Evolutionary conservation across 2,797 vertebrate species (phyloP), one percentile per base, ranked within the genome.

Genomic region (Chaetodon trifasciatus): DNA sequence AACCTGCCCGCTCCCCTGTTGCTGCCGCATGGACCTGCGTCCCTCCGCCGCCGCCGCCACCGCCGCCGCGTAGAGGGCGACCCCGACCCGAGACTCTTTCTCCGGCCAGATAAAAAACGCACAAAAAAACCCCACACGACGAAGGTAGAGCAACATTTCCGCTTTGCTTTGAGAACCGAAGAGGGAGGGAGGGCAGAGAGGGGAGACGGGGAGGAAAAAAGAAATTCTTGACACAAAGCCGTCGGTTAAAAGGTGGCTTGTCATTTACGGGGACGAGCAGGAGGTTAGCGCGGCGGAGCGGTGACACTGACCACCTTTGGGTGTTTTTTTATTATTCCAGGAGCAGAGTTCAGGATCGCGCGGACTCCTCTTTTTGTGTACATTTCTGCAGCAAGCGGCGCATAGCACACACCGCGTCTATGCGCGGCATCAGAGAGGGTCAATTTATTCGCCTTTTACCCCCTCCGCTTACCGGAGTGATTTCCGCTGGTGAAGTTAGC

Each of bases 171-270:
- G 91, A 89, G 87, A 87, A 88, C 86, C 88, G 87, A 66, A 67
- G 63, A 39, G 82, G 75, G 86, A 82, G 81, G 77, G 80, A 70
- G 78, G 65, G 81, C 67, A 67, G 78, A 32, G 62, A 71, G 12
- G 35, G 66, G 69, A 76, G 53, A 69, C 23, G 37, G 71, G 58
- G 60, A 63, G 55, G 23, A 49, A 61, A 73, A 75, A 50, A 86
- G 60, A 78, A 86, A 87, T 89, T 89, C 82, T 91, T 95, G 93
- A 96, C 96, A 97, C 97, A 98, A 98, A 97, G 97, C 97, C 93
- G 90, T 92, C 96, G 96, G 96, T 95, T 96, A 93, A 87, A 96
- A 96, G 96, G 97, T 96, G 96, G 96, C 96, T 96, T 96, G 97
- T 96, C 97, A 96, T 95, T 95, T 93, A 92, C 95, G 94, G 87